A percentile compares a stretch with the other conserved stretches of the same genome.
Evolutionary conservation across 1,140 invertebrate species (phyloP).

Genomic region (Zaprionus kolodkinae): DNA sequence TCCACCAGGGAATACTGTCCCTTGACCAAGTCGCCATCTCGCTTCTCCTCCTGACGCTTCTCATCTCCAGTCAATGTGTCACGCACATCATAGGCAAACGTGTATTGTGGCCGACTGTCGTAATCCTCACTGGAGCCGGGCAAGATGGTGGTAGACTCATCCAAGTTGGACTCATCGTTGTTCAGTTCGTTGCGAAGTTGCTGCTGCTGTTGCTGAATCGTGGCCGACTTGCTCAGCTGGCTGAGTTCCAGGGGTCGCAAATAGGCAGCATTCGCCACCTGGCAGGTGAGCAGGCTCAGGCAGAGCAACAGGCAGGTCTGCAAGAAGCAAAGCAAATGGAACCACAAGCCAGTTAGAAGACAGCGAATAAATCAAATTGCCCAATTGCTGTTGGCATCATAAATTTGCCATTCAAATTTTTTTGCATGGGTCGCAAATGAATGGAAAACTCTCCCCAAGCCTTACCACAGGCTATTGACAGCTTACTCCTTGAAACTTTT

Average conservation of each 20-base stretch:
- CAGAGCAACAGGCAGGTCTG: slow-evolving; percentile 75
- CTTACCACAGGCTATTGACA: slow-evolving; percentile 20
- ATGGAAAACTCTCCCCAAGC: slow-evolving; percentile 18
- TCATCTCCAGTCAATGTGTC: slow-evolving; percentile 86
- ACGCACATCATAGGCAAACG: slow-evolving; percentile 85
- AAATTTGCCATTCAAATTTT: slow-evolving; percentile 60
- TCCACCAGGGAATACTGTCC: slow-evolving; percentile 86
- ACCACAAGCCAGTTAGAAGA: background rate
- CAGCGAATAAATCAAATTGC: slow-evolving; percentile 53
- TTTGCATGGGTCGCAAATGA: slow-evolving; percentile 53
- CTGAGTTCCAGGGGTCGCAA: slow-evolving; percentile 70
- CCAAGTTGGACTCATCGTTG: slow-evolving; percentile 45
- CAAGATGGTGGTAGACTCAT: slow-evolving; percentile 62
- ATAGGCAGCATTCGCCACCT: slow-evolving; percentile 67
- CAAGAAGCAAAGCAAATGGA: background rate
- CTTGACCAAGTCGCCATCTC: slow-evolving; percentile 86
- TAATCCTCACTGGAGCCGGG: slow-evolving; percentile 84
- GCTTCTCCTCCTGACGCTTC: slow-evolving; percentile 85
- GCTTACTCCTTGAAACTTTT: slow-evolving; percentile 17
- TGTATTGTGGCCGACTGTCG: slow-evolving; percentile 85
- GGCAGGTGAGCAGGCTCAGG: slow-evolving; percentile 66
- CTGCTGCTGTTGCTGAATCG: slow-evolving; percentile 54
- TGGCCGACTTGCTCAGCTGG: slow-evolving; percentile 60
- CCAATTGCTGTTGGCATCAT: slow-evolving; percentile 48
- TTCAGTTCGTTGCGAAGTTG: slow-evolving; percentile 50